Evolutionary conservation across 2,797 vertebrate genomes (phyloP).

Genomic region (Hozukius guyotensis): DNA sequence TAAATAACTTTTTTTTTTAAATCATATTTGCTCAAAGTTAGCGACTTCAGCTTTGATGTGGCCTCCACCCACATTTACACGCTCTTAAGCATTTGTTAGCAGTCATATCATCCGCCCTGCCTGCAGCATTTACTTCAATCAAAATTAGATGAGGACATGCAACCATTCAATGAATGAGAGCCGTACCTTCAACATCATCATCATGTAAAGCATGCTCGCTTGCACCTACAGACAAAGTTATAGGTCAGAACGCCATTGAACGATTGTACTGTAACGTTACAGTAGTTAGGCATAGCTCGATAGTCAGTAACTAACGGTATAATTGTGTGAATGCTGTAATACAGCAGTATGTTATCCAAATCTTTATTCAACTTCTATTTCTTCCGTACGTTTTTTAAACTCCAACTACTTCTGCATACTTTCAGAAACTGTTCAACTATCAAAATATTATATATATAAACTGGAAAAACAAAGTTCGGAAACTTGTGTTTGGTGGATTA

Average conservation of each 20-base stretch:
- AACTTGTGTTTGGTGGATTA: too few relatives aligned
- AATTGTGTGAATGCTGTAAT: too few relatives aligned
- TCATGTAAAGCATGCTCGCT: conserved; percentile 6
- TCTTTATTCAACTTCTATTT: too few relatives aligned
- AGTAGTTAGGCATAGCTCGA: not conserved
- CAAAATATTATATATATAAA: too few relatives aligned
- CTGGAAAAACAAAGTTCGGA: too few relatives aligned
- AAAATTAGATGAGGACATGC: not conserved
- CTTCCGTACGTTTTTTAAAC: too few relatives aligned
- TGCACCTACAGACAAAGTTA: conserved; percentile 62
- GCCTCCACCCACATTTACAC: not conserved
- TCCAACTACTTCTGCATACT: too few relatives aligned
- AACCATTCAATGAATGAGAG: not conserved
- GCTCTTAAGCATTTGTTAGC: not conserved
- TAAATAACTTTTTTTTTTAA: too few relatives aligned
- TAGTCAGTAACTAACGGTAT: not conserved
- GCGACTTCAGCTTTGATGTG: not conserved
- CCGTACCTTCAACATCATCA: conserved; percentile 57
- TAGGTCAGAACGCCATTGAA: conserved; percentile 20
- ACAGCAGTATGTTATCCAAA: too few relatives aligned
- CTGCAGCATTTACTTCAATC: not conserved
- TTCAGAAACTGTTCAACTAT: too few relatives aligned
- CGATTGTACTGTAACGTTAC: not conserved
- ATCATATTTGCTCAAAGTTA: too few relatives aligned
- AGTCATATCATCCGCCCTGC: not conserved